These are phyloP conservation scores for Yponomeuta cagnagella DNA, from an alignment of 2,888 invertebrate genomes.

Conservation along the genomic window DNA sequence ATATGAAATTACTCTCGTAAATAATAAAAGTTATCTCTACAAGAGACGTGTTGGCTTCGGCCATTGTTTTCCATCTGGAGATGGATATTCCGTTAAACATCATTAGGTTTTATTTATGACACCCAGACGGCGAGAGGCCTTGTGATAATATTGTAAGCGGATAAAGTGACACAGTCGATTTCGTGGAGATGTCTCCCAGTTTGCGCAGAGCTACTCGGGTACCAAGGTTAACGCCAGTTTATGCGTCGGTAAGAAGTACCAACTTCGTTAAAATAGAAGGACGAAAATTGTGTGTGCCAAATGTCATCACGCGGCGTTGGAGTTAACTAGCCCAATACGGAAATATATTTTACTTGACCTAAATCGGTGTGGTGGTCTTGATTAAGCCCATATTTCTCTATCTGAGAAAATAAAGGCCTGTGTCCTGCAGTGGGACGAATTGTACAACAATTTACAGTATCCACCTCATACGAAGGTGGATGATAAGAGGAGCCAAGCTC, in stretches of 20 bases:
- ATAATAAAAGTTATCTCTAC: background rate
- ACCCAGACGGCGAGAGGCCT: background rate
- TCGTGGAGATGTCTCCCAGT: background rate
- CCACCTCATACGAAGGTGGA: no score
- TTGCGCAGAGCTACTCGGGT: background rate
- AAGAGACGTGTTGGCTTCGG: conserved; percentile 5
- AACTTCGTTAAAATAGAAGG: background rate
- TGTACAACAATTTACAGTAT: no score
- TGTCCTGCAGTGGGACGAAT: no score
- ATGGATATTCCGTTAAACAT: background rate
- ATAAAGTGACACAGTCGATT: background rate
- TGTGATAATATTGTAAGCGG: background rate
- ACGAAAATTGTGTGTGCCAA: no score
- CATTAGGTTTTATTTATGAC: conserved; percentile 2
- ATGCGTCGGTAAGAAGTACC: background rate
- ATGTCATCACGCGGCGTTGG: no score
- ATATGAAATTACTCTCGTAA: conserved; percentile 19
- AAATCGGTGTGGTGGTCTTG: no score
- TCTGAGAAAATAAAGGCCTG: no score
- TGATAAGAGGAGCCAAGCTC: no score
- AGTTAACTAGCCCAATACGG: no score
- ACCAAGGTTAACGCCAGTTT: background rate
- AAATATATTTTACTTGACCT: no score
- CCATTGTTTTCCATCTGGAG: conserved; percentile 15
- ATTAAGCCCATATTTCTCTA: no score